Percentiles rank a stretch among this genome's conserved stretches.
phyloP scores from a whole-genome alignment of 1,140 invertebrate species.

The Lethrus apterus region DNA sequence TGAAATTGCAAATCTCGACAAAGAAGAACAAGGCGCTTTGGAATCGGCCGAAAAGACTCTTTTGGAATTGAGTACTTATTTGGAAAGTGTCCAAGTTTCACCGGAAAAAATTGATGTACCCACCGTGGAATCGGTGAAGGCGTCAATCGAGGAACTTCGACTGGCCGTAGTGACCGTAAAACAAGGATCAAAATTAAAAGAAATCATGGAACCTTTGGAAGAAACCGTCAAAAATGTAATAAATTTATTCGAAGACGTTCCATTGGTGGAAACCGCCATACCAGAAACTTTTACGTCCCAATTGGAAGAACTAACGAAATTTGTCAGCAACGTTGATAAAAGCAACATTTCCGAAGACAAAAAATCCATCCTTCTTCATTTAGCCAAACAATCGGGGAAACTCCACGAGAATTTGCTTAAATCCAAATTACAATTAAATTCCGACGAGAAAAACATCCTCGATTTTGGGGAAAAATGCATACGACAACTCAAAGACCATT shows the following conservation, averaged over 20 bases:
- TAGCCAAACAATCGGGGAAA: not conserved
- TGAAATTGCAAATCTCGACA: slow-evolving; percentile 4
- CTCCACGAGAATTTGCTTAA: not conserved
- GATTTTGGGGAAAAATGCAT: not conserved
- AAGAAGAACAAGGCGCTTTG: slow-evolving; percentile 28
- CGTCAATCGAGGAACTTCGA: slow-evolving; percentile 31
- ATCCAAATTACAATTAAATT: not conserved
- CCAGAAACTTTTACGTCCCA: not conserved
- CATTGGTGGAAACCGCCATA: slow-evolving; percentile 2
- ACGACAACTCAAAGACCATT: not conserved
- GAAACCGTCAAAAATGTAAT: slow-evolving; percentile 37
- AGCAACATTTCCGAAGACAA: slow-evolving; percentile 4
- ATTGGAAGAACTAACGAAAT: not conserved
- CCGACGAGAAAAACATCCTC: not conserved
- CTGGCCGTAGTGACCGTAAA: slow-evolving; percentile 30
- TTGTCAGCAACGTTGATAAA: not conserved
- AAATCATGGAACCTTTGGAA: slow-evolving; percentile 33
- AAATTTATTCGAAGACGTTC: slow-evolving; percentile 36
- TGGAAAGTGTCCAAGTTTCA: slow-evolving; percentile 7
- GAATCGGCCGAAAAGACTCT: slow-evolving; percentile 27
- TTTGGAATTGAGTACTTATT: slow-evolving; percentile 23
- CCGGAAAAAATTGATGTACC: slow-evolving; percentile 5
- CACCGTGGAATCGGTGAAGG: slow-evolving; percentile 29
- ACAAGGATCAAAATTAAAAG: slow-evolving; percentile 28
- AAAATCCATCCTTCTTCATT: not conserved